These are phyloP conservation scores for Poecilobothrus nobilitatus DNA, from an alignment of 2,888 invertebrate species.

Conservation along the genomic window DNA sequence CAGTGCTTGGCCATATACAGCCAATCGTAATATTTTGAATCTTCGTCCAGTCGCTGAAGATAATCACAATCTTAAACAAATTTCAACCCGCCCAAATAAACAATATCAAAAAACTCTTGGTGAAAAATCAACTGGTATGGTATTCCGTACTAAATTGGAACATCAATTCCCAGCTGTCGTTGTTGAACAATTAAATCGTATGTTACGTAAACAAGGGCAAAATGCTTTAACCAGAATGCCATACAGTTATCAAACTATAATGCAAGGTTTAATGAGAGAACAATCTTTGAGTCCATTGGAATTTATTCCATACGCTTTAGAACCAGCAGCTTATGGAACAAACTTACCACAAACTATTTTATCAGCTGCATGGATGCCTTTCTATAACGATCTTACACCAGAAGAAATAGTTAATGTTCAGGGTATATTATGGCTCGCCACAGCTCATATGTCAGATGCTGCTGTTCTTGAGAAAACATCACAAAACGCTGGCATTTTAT, in stretches of 20 bases:
- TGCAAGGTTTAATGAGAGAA: slow-evolving; percentile 19
- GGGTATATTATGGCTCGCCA: slow-evolving; percentile 20
- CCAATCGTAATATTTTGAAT: slow-evolving; percentile 50
- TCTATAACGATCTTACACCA: slow-evolving; percentile 20
- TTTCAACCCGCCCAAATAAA: slow-evolving; percentile 39
- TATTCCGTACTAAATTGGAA: slow-evolving; percentile 50
- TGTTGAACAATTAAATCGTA: slow-evolving; percentile 21
- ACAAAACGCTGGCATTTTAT: not conserved
- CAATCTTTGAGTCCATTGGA: slow-evolving; percentile 14
- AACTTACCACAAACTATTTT: slow-evolving; percentile 15
- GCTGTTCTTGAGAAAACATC: not conserved
- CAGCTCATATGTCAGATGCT: slow-evolving; percentile 20
- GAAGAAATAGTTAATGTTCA: slow-evolving; percentile 13
- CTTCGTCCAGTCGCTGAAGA: slow-evolving; percentile 48
- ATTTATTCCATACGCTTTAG: slow-evolving; percentile 20
- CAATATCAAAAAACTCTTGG: slow-evolving; percentile 44
- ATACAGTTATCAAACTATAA: slow-evolving; percentile 17
- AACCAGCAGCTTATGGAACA: slow-evolving; percentile 15
- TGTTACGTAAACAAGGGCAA: slow-evolving; percentile 21
- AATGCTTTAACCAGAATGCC: slow-evolving; percentile 7
- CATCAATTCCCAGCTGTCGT: slow-evolving; percentile 41
- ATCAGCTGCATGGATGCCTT: slow-evolving; percentile 19
- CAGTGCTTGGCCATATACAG: slow-evolving; percentile 57
- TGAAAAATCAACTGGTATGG: slow-evolving; percentile 46
- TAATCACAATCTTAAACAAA: slow-evolving; percentile 43